phyloP scores from a whole-genome alignment of 2,113 vertebrate genomes.

The Sylvietta virens region DNA sequence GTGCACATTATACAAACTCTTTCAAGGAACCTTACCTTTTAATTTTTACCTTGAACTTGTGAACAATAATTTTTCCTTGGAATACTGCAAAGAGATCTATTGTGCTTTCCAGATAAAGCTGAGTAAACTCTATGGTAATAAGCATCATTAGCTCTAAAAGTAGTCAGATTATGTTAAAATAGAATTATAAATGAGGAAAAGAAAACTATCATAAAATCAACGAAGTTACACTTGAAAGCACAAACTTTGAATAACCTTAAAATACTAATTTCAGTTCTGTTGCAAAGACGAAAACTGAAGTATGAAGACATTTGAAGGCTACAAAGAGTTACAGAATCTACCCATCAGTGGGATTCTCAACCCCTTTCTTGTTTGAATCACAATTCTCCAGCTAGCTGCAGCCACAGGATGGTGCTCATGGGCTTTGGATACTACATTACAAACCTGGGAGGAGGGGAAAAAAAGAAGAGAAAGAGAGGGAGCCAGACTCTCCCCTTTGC shows the following conservation, averaged over 20 bases:
- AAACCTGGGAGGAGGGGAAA: rapidly evolving
- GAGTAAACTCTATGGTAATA: not conserved
- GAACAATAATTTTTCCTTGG: not conserved
- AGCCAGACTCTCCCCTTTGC: not conserved
- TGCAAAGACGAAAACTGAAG: not conserved
- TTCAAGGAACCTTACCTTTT: not conserved
- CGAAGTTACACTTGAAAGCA: not conserved
- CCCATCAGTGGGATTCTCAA: not conserved
- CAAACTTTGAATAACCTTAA: not conserved
- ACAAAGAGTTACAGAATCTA: not conserved
- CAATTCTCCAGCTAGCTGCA: not conserved
- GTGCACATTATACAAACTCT: not conserved
- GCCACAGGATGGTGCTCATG: conserved; percentile 57
- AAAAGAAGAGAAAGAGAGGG: too few relatives aligned
- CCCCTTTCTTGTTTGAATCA: not conserved
- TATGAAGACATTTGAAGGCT: not conserved
- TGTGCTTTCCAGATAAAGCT: not conserved
- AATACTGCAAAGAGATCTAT: not conserved
- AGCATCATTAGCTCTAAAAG: not conserved
- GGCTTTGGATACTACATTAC: not conserved
- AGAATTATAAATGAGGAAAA: not conserved
- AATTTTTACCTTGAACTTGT: not conserved
- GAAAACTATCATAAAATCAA: not conserved
- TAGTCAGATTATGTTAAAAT: not conserved
- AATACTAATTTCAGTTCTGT: not conserved